Percentiles rank a stretch among this genome's conserved stretches.
Conservation (phyloP, 2,888 invertebrate species). For the Hofmannophila pseudospretella region DNA sequence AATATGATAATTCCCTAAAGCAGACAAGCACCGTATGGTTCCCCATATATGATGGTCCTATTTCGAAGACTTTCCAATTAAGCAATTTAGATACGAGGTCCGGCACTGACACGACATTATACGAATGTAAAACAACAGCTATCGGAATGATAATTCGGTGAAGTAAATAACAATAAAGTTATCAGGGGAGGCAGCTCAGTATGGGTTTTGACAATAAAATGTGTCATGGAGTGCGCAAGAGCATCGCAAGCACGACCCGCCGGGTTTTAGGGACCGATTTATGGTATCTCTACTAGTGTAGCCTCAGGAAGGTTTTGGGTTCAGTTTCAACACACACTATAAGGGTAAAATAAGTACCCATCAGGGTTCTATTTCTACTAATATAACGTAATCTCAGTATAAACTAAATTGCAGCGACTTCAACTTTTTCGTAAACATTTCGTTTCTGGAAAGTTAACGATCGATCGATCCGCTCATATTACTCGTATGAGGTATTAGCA, state of each 20-base stretch:
- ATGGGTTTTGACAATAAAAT: slow-evolving; percentile 76
- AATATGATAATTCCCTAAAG: no score
- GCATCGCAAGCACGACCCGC: slow-evolving; percentile 41
- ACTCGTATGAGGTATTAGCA: no score
- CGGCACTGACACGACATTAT: slow-evolving; percentile 61
- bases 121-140: slow-evolving; percentile 72
- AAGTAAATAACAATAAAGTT: slow-evolving; percentile 77
- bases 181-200: slow-evolving; percentile 61
- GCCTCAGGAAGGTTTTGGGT: no score
- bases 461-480: no score
- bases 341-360: no score
- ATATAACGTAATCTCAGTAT: no score
- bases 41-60: slow-evolving; percentile 49
- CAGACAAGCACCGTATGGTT: no score
- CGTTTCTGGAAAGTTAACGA: no score
- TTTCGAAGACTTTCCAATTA: slow-evolving; percentile 70
- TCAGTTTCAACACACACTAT: no score
- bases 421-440: no score
- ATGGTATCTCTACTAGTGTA: slow-evolving; percentile 29
- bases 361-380: no score
- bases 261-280: slow-evolving; percentile 60
- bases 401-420: no score
- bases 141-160: slow-evolving; percentile 70
- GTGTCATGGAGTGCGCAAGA: slow-evolving; percentile 41
- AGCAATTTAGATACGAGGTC: slow-evolving; percentile 73